Conservation (phyloP, 1,140 invertebrate genomes). For the Drosophila pallidifrons region DNA sequence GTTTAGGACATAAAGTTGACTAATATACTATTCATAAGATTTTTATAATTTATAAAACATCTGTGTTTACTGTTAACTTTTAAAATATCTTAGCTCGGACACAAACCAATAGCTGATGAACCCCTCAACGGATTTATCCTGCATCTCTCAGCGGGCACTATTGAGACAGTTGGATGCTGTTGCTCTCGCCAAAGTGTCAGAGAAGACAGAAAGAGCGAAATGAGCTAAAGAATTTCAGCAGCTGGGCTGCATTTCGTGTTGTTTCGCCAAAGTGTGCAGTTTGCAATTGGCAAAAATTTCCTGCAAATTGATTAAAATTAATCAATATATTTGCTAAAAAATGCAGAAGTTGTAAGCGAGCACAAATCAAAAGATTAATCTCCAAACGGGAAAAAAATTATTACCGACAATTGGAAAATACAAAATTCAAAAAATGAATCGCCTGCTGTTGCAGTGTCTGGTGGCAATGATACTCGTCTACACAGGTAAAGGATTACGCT, state of each 20-base stretch:
- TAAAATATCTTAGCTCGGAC: neutral
- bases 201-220: conserved; percentile 33
- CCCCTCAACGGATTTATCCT: neutral
- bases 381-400: conserved; percentile 4
- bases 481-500: conserved; percentile 59
- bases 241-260: conserved; percentile 76
- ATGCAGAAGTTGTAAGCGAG: conserved; percentile 48
- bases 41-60: too few species aligned
- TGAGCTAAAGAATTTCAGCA: conserved; percentile 49
- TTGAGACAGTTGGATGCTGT: conserved; percentile 35
- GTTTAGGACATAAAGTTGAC: too few species aligned
- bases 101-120: conserved; percentile 13
- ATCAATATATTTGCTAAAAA: conserved; percentile 26
- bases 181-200: conserved; percentile 31
- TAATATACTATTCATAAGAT: too few species aligned
- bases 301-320: conserved; percentile 19
- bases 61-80: neutral
- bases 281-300: conserved; percentile 30
- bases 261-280: conserved; percentile 72
- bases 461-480: conserved; percentile 73
- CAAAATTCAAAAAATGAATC: conserved; percentile 66
- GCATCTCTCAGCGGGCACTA: conserved; percentile 31
- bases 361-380: conserved; percentile 10
- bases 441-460: conserved; percentile 72
- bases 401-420: conserved; percentile 14